Base-by-base conservation (phyloP, 2,113 vertebrate species). In the Enhydra lutris region DNA sequence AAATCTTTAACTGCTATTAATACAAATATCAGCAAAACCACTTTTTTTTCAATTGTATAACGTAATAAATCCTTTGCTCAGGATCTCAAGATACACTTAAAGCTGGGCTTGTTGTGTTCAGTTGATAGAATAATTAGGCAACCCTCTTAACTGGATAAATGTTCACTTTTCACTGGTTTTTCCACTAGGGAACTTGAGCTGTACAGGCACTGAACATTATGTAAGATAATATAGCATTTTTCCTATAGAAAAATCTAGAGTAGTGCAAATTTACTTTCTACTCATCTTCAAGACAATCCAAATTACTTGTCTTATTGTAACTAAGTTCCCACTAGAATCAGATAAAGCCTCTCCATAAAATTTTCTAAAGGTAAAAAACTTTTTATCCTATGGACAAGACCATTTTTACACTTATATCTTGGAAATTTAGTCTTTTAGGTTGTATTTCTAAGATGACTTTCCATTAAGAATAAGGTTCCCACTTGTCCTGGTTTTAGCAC, bases 221-320 rank as follows among this genome's bases (percentile, higher is more conserved):
- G 5, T 82, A 83, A 81, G 21, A 87, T 8, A 57, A 36, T 14
- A 63, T 4, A 80, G 8, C 29, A 80, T 11, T 50, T 88, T 87
- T 80, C 24, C 78, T 81, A 82, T 0, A 91, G 50, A 86, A 97
- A 96, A 86, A 15, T 8, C 74, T 61, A 63, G 4, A 95, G 52
- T 88, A 89, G 7, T 65, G 11, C 71, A 95, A 78, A 59, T 87
- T 87, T 86, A 91, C 92, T 94, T 87, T 90, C 50, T 29, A 76
- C 20, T 84, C 29, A 87, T 84, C 12, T 94, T 85, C 11, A 92
- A 63, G 34, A 89, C 17, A 95, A 63, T 67, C 39, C 29, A 13
- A 94, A 52, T 67, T 92, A n/a, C 52, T 61, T 55, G 26, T 95
- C 59, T 95, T 91, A 85, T 24, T 95, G 73, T 89, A 87, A 80